Evolutionary conservation across 2,888 invertebrate species (phyloP), one percentile per base, ranked within the genome.

Genomic region (Pseudococcus longispinus): DNA sequence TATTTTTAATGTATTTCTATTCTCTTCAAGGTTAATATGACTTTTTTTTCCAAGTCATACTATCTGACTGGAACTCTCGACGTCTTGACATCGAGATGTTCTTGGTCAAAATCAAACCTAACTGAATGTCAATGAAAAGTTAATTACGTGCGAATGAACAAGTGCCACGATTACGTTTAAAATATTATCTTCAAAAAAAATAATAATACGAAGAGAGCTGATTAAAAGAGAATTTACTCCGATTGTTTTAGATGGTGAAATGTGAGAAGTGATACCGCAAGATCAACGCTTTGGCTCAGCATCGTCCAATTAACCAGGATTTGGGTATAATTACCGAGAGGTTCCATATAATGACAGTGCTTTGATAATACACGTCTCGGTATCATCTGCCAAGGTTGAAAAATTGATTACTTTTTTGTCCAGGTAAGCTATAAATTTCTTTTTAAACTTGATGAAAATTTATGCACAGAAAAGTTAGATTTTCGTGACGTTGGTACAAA

Each of bases 241-340:
- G 20, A 80, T 42, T 80, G 77, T 80, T 80, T 42, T 42, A 80
- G 77, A 80, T 42, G 42, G 77, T 80, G 42, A 80, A 80, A 80
- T 80, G 42, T 80, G 20, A 80, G 18, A 80, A 80, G n/a, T 60
- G 60, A 60, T 60, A 55, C n/a, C 6, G 5, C 55, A 55, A 13
- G 55, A 55, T 55, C 55, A 55, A 9, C 9, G 55, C n/a, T n/a
- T n/a, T 55, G n/a, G 18, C 60, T 15, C 77, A 20, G 26, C 6
- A 74, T 9, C 23, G 37, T 4, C 77, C 77, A 80, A 80, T 80
- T 80, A 80, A 42, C 37, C 37, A 20, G 77, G 1, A 20, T 20
- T 80, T 80, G 37, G 77, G 15, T 29, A 18, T 70, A 70, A 26
- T 29, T 70, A 42, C 20, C 15, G 6, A 29, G 6, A 29, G 37